phyloP scores from a whole-genome alignment of 92 coral and sea anemone species.

The Actinostola sp. region DNA sequence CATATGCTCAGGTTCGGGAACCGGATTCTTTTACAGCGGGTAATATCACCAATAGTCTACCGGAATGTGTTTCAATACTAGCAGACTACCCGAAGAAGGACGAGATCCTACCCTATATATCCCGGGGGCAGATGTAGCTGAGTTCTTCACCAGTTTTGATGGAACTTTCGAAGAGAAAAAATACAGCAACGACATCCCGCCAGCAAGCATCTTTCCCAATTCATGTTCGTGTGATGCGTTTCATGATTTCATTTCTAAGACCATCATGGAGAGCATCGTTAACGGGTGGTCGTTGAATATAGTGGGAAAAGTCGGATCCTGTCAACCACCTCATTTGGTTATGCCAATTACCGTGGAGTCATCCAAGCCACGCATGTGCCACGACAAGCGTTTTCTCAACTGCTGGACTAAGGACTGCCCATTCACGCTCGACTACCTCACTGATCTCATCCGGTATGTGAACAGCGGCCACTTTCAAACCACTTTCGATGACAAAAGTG shows the following conservation, averaged over 20 bases:
- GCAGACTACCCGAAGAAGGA: not conserved
- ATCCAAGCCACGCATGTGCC: slow-evolving; percentile 24
- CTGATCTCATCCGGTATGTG: slow-evolving; percentile 26
- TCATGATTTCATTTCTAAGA: slow-evolving; percentile 20
- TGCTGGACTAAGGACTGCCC: slow-evolving; percentile 29
- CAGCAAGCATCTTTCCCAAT: slow-evolving; percentile 17
- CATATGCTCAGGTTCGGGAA: slow-evolving; percentile 4
- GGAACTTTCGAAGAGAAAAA: slow-evolving; percentile 7
- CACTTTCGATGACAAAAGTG: slow-evolving; percentile 27
- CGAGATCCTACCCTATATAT: slow-evolving; percentile 31
- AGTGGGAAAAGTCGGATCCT: too few species aligned
- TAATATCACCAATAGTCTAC: not conserved
- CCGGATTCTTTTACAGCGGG: slow-evolving; percentile 29
- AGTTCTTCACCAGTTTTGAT: slow-evolving; percentile 20
- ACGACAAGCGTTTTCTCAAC: slow-evolving; percentile 31
- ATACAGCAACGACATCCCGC: slow-evolving; percentile 13
- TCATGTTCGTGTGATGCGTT: slow-evolving; percentile 26
- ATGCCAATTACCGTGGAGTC: slow-evolving; percentile 15
- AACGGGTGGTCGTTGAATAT: slow-evolving; percentile 31
- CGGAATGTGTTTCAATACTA: slow-evolving; percentile 2
- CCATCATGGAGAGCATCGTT: slow-evolving; percentile 26
- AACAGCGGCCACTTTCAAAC: slow-evolving; percentile 18
- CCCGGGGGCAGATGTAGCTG: slow-evolving; percentile 6
- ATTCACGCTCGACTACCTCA: slow-evolving; percentile 27
- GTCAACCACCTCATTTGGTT: too few species aligned